Evolutionary conservation across 2,113 vertebrate genomes (phyloP).

Genomic region (Anguilla japonica): DNA sequence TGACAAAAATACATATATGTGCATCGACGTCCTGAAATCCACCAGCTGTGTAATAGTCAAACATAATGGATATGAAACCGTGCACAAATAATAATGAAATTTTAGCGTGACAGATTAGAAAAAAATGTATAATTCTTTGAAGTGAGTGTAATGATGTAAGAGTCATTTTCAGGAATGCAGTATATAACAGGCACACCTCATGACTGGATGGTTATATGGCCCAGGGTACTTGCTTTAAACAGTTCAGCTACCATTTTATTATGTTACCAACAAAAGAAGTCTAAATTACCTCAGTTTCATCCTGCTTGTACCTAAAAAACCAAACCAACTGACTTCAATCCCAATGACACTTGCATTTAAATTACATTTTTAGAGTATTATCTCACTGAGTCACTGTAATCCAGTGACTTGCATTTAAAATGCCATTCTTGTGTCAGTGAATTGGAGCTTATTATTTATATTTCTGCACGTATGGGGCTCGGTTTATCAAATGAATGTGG

Average conservation of each 20-base stretch:
- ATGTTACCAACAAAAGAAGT: not conserved
- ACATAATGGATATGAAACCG: not conserved
- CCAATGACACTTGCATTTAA: not conserved
- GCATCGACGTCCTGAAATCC: no score
- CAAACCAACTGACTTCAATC: not conserved
- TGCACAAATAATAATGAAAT: not conserved
- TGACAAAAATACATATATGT: no score
- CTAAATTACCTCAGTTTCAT: not conserved
- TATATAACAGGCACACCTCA: not conserved
- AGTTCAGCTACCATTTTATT: not conserved
- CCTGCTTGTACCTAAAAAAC: not conserved
- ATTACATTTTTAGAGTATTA: not conserved
- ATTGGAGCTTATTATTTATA: not conserved
- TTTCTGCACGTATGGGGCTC: not conserved
- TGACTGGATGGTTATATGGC: no score
- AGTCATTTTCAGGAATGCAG: not conserved
- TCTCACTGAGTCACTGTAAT: not conserved
- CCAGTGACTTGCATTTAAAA: not conserved
- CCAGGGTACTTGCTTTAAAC: no score
- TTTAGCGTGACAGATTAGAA: not conserved
- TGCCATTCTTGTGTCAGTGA: not conserved
- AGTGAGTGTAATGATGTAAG: not conserved
- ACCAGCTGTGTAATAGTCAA: no score
- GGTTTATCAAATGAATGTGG: no score
- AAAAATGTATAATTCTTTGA: not conserved